A percentile compares a stretch with the other conserved stretches of the same genome.
Evolutionary conservation across 1,140 invertebrate species (phyloP).

Genomic region (Leptinotarsa defecta): DNA sequence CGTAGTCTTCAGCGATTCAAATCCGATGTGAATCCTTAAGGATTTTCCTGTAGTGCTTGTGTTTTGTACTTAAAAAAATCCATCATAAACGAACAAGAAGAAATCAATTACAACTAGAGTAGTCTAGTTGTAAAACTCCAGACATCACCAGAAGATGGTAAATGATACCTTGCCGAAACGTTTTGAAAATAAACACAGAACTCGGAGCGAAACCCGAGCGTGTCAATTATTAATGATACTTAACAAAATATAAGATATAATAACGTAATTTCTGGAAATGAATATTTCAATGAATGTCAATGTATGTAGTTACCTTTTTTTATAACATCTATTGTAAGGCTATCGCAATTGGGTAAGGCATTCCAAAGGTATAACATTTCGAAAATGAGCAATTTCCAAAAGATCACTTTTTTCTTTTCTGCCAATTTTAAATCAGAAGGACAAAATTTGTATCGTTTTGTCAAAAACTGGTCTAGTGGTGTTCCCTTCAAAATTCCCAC

Average conservation of each 20-base stretch:
- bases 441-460: constrained; percentile 41
- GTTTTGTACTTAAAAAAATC: no score
- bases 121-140: no score
- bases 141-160: no score
- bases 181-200: no score
- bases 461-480: constrained; percentile 50
- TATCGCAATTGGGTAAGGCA: constrained; percentile 66
- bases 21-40: no score
- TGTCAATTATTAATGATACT: no score
- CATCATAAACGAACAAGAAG: not conserved
- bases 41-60: no score
- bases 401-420: constrained; percentile 35
- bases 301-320: constrained; percentile 54
- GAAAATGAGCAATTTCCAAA: constrained; percentile 67
- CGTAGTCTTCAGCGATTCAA: no score
- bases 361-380: constrained; percentile 78
- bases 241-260: no score
- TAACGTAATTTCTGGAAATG: no score
- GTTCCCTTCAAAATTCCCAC: constrained; percentile 32
- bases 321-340: constrained; percentile 58
- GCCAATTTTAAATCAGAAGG: constrained; percentile 35
- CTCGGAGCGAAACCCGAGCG: no score
- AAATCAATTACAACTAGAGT: not conserved
- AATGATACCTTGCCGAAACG: no score
- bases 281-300: not conserved